Conservation (phyloP, 1,140 invertebrate genomes). For the Helicoverpa zea region DNA sequence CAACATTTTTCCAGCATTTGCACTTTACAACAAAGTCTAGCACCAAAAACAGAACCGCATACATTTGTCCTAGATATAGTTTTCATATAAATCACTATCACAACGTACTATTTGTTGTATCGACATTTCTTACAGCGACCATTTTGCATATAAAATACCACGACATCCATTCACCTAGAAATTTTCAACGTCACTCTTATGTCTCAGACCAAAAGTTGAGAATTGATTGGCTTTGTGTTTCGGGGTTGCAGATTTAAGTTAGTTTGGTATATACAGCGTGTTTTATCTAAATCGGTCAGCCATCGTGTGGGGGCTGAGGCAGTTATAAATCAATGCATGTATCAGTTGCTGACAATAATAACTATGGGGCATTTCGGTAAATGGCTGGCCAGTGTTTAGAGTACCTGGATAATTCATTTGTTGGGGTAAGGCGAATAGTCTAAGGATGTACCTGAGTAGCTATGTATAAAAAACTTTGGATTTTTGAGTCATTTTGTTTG, state of each 20-base stretch:
- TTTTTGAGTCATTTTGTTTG: too few species aligned
- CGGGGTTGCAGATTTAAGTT: conserved; percentile 48
- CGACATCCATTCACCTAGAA: background rate
- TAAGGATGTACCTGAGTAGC: too few species aligned
- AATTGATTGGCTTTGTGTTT: conserved; percentile 36
- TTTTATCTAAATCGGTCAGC: conserved; percentile 81
- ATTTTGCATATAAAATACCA: conserved; percentile 66
- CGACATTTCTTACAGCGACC: conserved; percentile 68
- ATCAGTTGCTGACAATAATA: conserved; percentile 66
- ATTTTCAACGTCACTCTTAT: conserved; percentile 32
- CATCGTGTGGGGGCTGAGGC: conserved; percentile 75
- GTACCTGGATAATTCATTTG: background rate
- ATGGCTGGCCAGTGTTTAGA: conserved; percentile 42
- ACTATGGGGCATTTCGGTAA: conserved; percentile 60
- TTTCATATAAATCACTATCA: conserved; percentile 72
- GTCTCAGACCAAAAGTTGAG: conserved; percentile 25
- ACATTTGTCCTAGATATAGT: conserved; percentile 70
- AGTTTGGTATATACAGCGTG: conserved; percentile 59
- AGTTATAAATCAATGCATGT: conserved; percentile 73
- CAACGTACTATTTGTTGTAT: conserved; percentile 73
- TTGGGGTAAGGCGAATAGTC: background rate
- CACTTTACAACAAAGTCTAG: conserved; percentile 28
- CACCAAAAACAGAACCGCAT: conserved; percentile 41
- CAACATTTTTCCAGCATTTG: background rate
- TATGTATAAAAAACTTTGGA: too few species aligned